Evolutionary conservation across 2,888 invertebrate species (phyloP), one percentile per base, ranked within the genome.

Genomic region (Allygus modestus): DNA sequence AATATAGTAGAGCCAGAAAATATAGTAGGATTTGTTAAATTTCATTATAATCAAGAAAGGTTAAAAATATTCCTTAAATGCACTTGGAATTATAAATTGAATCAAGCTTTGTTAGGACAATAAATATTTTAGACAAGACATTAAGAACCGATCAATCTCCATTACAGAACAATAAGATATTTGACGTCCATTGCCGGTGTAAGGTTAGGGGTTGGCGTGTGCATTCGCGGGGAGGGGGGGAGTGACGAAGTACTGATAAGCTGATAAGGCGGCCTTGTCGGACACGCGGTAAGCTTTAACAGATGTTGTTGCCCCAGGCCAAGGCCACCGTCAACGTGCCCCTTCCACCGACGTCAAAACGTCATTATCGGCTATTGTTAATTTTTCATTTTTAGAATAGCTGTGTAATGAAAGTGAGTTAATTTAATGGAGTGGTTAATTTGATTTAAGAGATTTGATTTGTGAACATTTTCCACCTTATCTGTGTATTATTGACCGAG

Each of bases 201-300:
- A 65, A 31, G 65, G 28, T 31, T 15, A 65, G 65, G 65, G 65
- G 31, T 28, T 20, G 65, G 65, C 28, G 28, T 1, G 65, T 4
- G 20, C 23, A 1, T 1, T 23, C 20, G 15, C 4, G 31, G 65
- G 65, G 65, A 7, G 31, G 65, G 26, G 31, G 65, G 65, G 65
- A 20, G 65, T 65, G 65, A 65, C 65, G 65, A 65, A 65, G 65
- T 15, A 65, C 65, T 65, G 65, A 65, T 65, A 65, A 65, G 31
- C 65, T 65, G 65, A 65, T 65, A 65, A 65, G 65, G 28, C 28
- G 31, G 28, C 65, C 65, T 65, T 65, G 65, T 65, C 26, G 0
- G 65, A 65, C 65, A 65, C 20, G 65, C 28, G 28, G 65, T 65
- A 28, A 65, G 65, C 65, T 65, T 65, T 65, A 65, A 58, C 58